Percentiles rank a stretch among this genome's conserved stretches.
Conservation (phyloP, 2,113 vertebrate genomes). For the Nothobranchius furzeri region DNA sequence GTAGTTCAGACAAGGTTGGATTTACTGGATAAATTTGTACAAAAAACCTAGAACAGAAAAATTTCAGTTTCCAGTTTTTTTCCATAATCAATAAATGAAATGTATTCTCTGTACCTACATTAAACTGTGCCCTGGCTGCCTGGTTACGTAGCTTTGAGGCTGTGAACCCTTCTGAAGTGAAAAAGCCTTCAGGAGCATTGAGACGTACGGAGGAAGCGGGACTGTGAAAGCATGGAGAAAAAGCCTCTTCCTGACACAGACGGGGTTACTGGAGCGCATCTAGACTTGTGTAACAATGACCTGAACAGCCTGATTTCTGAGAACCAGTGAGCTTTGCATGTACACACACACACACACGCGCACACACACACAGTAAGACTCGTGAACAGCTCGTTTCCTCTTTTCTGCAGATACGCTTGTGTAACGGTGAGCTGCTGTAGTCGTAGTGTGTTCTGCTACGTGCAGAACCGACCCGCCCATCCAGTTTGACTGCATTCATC, state of each 20-base stretch:
- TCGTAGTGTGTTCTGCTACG: constrained; percentile 14
- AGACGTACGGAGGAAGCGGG: neutral
- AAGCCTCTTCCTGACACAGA: neutral
- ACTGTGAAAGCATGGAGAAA: neutral
- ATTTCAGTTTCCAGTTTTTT: too few relatives aligned
- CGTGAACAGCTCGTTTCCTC: neutral
- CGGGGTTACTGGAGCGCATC: neutral
- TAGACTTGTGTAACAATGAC: neutral
- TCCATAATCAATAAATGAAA: too few relatives aligned
- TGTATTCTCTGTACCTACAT: too few relatives aligned
- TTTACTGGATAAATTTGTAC: too few relatives aligned
- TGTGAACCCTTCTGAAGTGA: too few relatives aligned
- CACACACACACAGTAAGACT: constrained; percentile 12
- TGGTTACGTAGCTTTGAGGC: too few relatives aligned
- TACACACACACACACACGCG: too few relatives aligned
- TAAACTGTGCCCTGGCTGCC: too few relatives aligned
- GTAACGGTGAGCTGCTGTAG: neutral
- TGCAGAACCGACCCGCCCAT: constrained; percentile 37
- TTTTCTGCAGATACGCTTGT: neutral
- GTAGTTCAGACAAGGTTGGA: too few relatives aligned
- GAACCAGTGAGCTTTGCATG: neutral
- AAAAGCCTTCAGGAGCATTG: neutral
- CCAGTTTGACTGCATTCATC: constrained; percentile 59
- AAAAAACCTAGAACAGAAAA: too few relatives aligned
- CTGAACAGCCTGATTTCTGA: constrained; percentile 21